A percentile compares a stretch with the other conserved stretches of the same genome.
Evolutionary conservation across 2,888 invertebrate genomes (phyloP).

Genomic region (Microctonus brassicae): DNA sequence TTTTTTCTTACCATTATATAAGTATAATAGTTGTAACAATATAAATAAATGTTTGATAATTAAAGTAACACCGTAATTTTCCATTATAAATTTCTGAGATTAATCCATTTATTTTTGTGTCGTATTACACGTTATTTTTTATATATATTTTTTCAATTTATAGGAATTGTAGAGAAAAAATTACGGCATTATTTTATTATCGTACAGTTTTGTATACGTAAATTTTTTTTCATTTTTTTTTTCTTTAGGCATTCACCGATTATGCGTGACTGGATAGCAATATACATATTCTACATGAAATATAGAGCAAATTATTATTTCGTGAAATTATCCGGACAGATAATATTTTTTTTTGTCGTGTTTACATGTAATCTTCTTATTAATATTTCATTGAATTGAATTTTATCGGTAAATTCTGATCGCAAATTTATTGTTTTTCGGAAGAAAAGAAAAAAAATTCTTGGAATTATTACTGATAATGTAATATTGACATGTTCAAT

Average conservation of each 20-base stretch:
- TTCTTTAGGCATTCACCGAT: neutral
- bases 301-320: too few relatives aligned
- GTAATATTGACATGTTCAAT: neutral
- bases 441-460: neutral
- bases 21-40: slow-evolving; percentile 34
- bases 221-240: too few relatives aligned
- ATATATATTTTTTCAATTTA: slow-evolving; percentile 1
- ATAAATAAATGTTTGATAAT: slow-evolving; percentile 42
- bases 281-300: neutral
- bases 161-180: slow-evolving; percentile 11
- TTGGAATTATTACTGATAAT: neutral
- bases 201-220: neutral
- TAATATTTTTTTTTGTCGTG: too few relatives aligned
- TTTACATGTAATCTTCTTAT: neutral
- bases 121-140: neutral
- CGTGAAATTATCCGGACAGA: too few relatives aligned
- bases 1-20: slow-evolving; percentile 31
- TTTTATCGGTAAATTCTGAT: neutral
- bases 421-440: neutral
- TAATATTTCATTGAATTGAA: neutral
- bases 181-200: slow-evolving; percentile 7
- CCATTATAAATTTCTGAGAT: slow-evolving; percentile 22
- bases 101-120: neutral
- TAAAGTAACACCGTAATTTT: neutral
- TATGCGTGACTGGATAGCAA: neutral